Evolutionary conservation across 2,888 invertebrate species (phyloP).

Genomic region (Lasioglossum leucozonium): DNA sequence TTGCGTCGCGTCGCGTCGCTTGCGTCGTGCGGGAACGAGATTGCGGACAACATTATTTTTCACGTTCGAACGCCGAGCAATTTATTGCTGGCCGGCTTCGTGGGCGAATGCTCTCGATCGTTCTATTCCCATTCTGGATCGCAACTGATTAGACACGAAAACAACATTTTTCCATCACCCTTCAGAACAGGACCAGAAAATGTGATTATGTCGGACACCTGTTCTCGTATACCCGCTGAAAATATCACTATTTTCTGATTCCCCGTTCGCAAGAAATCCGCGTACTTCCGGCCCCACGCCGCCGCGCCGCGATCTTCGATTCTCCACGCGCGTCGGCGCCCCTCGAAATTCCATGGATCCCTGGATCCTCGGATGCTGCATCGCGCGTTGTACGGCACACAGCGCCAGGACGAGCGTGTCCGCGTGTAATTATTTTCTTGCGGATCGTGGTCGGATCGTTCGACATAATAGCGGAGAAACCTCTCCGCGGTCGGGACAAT

Average conservation of each 20-base stretch:
- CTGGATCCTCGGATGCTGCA: background rate
- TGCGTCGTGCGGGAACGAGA: background rate
- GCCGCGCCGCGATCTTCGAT: background rate
- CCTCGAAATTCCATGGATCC: constrained; percentile 27
- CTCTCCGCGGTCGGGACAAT: constrained; percentile 68
- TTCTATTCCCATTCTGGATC: no score
- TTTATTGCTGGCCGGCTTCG: background rate
- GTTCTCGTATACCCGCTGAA: background rate
- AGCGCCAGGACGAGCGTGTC: constrained; percentile 13
- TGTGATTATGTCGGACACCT: no score
- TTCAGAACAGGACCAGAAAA: no score
- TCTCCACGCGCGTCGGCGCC: constrained; percentile 25
- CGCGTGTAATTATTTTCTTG: constrained; percentile 73
- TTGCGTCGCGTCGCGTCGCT: constrained; percentile 7
- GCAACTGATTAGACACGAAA: no score
- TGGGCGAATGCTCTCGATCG: background rate
- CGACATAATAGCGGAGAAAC: constrained; percentile 77
- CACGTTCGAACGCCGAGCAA: background rate
- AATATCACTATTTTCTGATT: background rate
- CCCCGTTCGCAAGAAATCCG: background rate
- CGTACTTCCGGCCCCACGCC: constrained; percentile 20
- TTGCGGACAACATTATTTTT: constrained; percentile 6
- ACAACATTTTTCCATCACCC: no score
- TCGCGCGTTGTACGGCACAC: background rate
- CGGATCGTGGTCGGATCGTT: constrained; percentile 60